phyloP scores from a whole-genome alignment of 1,140 invertebrate genomes.

The Lethocerus indicus region DNA sequence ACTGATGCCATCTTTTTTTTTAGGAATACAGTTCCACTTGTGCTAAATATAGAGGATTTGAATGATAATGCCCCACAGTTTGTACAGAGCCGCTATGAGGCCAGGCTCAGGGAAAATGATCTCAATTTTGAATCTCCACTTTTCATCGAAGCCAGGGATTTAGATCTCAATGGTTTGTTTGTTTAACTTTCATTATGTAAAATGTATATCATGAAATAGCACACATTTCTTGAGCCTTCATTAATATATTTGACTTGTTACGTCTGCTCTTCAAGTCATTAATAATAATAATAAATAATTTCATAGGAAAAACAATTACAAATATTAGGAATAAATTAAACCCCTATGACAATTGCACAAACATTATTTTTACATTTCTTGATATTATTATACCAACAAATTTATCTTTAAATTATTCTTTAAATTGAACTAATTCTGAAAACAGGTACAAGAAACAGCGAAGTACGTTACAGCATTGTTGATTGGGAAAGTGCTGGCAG shows the following conservation, averaged over 20 bases:
- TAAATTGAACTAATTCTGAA: too few relatives aligned
- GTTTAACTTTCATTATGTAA: too few relatives aligned
- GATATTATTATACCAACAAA: too few relatives aligned
- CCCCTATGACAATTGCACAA: constrained; percentile 1
- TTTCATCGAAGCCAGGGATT: constrained; percentile 61
- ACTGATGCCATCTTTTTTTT: constrained; percentile 13
- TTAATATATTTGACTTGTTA: too few relatives aligned
- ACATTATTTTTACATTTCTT: too few relatives aligned
- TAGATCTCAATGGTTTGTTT: constrained; percentile 59
- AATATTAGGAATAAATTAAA: not conserved
- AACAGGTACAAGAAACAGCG: constrained; percentile 64
- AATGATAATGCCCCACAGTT: constrained; percentile 79
- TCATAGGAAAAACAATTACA: not conserved
- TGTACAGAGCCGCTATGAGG: constrained; percentile 65
- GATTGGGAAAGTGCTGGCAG: constrained; percentile 43
- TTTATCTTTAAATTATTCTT: too few relatives aligned
- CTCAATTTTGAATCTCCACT: constrained; percentile 56
- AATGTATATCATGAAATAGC: too few relatives aligned
- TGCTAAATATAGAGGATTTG: constrained; percentile 71
- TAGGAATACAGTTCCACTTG: constrained; percentile 67
- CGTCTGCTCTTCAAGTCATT: too few relatives aligned
- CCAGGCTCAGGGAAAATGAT: constrained; percentile 65
- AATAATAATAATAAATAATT: too few relatives aligned
- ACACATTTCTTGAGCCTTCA: too few relatives aligned
- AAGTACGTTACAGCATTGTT: constrained; percentile 65